Conservation (phyloP, 2,113 vertebrate species). For the Dromaius novaehollandiae region DNA sequence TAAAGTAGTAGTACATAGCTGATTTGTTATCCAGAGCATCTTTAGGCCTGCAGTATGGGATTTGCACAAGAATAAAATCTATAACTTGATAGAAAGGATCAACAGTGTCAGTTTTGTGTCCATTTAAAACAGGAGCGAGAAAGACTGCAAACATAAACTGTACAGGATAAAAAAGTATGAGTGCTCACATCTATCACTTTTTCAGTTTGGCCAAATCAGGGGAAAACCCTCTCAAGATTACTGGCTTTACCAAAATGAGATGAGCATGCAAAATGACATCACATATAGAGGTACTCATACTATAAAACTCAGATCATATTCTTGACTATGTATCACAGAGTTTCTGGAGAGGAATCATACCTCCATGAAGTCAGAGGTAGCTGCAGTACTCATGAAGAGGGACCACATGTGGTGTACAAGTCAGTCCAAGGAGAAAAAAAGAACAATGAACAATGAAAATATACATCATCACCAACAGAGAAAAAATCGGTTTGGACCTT, state of each 20-base stretch:
- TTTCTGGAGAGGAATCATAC: background rate
- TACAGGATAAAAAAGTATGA: background rate
- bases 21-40: background rate
- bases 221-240: background rate
- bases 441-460: background rate
- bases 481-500: background rate
- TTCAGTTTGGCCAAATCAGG: background rate
- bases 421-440: background rate
- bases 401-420: background rate
- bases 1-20: background rate
- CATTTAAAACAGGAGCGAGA: background rate
- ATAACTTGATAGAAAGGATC: background rate
- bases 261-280: background rate
- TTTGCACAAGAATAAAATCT: background rate
- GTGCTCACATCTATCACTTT: background rate
- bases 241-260: background rate
- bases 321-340: background rate
- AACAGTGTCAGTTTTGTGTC: background rate
- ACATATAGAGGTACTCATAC: background rate
- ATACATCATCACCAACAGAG: background rate
- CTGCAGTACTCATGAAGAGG: accelerated
- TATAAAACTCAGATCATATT: background rate
- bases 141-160: background rate
- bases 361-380: background rate
- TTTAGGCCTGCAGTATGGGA: background rate